phyloP scores from a whole-genome alignment of 2,888 invertebrate species.

The Pyrochroa serraticornis region DNA sequence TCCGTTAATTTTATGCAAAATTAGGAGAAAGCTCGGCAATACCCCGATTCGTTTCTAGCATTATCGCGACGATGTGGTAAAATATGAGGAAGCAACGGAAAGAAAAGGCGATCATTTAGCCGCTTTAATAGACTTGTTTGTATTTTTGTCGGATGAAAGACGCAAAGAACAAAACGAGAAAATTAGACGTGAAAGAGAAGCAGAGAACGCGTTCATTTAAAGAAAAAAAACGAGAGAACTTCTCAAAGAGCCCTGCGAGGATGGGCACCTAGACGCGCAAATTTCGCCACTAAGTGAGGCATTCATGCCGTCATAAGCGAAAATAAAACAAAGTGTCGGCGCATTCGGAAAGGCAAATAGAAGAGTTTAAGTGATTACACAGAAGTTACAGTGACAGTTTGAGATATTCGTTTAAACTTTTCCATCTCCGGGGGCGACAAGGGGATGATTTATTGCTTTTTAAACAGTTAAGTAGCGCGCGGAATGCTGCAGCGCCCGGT shows the following conservation, averaged over 20 bases:
- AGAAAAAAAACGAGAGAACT: constrained; percentile 9
- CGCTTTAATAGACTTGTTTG: constrained; percentile 21
- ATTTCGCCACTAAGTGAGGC: constrained; percentile 15
- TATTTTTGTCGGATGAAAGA: constrained; percentile 9
- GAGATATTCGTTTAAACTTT: constrained; percentile 50
- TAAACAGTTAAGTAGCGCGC: constrained; percentile 41
- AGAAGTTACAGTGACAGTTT: constrained; percentile 43
- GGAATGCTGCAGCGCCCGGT: constrained; percentile 32
- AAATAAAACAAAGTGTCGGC: constrained; percentile 10
- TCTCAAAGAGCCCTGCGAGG: neutral
- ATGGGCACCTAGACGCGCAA: constrained; percentile 6
- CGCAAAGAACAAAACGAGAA: constrained; percentile 6
- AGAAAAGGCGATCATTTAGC: neutral
- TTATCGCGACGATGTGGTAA: too few species aligned
- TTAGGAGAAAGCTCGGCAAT: too few species aligned
- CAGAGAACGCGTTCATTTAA: neutral
- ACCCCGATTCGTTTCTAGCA: too few species aligned
- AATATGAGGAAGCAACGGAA: too few species aligned
- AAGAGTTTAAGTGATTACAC: constrained; percentile 36
- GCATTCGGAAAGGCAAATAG: constrained; percentile 16
- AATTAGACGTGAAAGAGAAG: constrained; percentile 7
- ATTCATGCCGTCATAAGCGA: constrained; percentile 11
- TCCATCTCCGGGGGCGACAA: constrained; percentile 46
- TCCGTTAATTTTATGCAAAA: too few species aligned
- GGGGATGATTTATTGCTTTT: constrained; percentile 46